Percentiles rank a stretch among this genome's conserved stretches.
phyloP scores from a whole-genome alignment of 2,797 vertebrate genomes.

The Smutsia temminckii region DNA sequence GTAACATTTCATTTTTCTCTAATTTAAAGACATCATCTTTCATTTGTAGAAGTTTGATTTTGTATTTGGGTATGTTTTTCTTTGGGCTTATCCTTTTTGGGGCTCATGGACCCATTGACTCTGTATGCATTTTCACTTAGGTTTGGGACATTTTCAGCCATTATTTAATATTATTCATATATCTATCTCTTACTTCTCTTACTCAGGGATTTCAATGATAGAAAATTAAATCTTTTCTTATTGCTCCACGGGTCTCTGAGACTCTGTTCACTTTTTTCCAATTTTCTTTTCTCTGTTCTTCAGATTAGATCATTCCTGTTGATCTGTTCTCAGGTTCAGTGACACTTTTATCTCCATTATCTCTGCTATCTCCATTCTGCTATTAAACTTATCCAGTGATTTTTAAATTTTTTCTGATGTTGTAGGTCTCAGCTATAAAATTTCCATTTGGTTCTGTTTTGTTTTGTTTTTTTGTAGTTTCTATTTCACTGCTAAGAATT shows the following conservation, averaged over 20 bases:
- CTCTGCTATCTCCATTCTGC: background rate
- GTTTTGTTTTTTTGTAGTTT: background rate
- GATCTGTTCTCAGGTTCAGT: background rate
- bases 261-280: background rate
- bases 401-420: background rate
- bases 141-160: background rate
- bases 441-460: background rate
- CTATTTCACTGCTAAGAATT: background rate
- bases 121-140: background rate
- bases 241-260: background rate
- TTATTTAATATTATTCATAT: background rate
- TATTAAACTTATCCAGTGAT: background rate
- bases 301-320: background rate
- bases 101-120: background rate
- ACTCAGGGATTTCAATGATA: background rate
- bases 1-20: background rate
- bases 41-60: background rate
- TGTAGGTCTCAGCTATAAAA: background rate
- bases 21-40: background rate
- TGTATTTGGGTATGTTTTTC: background rate
- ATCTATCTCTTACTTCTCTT: background rate
- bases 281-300: background rate
- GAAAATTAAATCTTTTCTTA: background rate
- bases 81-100: background rate
- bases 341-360: background rate